Base-by-base conservation (phyloP, 1,140 invertebrate species). In the Antheraea mylitta region DNA sequence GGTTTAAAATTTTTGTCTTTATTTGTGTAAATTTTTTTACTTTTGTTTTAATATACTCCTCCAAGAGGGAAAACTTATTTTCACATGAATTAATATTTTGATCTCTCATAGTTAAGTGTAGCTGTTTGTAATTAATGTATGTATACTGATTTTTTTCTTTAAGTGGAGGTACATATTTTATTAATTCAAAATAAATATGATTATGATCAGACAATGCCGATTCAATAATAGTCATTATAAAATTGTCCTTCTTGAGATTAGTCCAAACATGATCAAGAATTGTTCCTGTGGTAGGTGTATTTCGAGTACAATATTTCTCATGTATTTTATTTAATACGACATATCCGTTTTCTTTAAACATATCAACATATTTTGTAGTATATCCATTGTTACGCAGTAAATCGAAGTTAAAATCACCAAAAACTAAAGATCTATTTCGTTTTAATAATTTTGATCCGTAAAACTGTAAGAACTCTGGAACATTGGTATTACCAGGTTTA, bases 251-350 rank as follows among this genome's bases (percentile, higher is more conserved):
- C 0, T 64, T 67, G 45, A 82, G n/a, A 64, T 79, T 76, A 13
- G 72, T 75, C 53, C 69, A 72, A 16, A 76, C 42, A 61, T 77
- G 73, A n/a, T 80, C 79, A 59, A 78, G 11, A n/a, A 80, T 67
- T 9, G 73, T 75, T 4, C 64, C 71, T 48, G 73, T 77, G 30
- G 70, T 67, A 0, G 74, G 76, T 60, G 70, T 70, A 8, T 75
- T 68, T 16, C 77, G 77, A n/a, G n/a, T n/a, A n/a, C n/a, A n/a
- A 48, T 69, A 58, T 60, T 71, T 67, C 18, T 19, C n/a, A 45
- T 73, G n/a, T 18, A 77, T 74, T 72, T 81, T 81, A 62, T 79
- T 81, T 22, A 81, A 7, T 19, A 81, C 70, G 62, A 62, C 58
- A 37, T 74, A 76, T 18, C 75, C 77, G 45, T 7, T 38, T 67